Base-by-base conservation (phyloP, 2,113 vertebrate genomes). In the Elgaria multicarinata region DNA sequence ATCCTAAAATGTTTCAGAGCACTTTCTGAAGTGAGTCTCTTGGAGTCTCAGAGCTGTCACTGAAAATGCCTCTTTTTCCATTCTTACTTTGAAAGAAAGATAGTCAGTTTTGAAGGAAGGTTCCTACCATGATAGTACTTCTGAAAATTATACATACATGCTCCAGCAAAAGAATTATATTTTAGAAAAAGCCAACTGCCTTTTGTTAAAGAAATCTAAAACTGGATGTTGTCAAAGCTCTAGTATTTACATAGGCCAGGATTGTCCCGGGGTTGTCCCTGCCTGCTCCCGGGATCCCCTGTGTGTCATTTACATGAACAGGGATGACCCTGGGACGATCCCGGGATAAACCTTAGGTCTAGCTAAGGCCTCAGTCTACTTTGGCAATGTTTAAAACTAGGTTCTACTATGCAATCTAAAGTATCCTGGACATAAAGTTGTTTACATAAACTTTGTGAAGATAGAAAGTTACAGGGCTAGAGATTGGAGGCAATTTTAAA, bases 371-470 rank as follows among this genome's bases (percentile, higher is more conserved):
- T n/a, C n/a, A n/a, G n/a, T n/a, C n/a, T 95, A 95, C 92, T 94
- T 94, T 95, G 97, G 97, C 95, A 96, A 95, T 91, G 93, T 96
- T 96, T 96, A 97, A 98, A 95, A 95, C 92, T 94, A 89, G 89
- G 89, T 96, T 92, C 94, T 90, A 85, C 95, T 97, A 97, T 98
- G 98, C 98, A 98, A 94, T 96, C 89, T 98, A 98, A 96, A 97
- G 96, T 96, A 97, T 97, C 95, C 96, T 97, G 97, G 97, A 97
- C 95, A 96, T 96, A 92, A 96, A 98, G 96, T 98, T 98, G 98
- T 98, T 98, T 99, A 98, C 97, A 95, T 95, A 96, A 96, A 97
- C 96, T 93, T 94, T 81, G 94, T 96, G 95, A 87, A 93, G 96
- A 96, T 97, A 95, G 97, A 97, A 96, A 97, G 97, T 98, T 98